A percentile compares a stretch with the other conserved stretches of the same genome.
phyloP scores from a whole-genome alignment of 2,888 invertebrate genomes.

The Drosophila helvetica region DNA sequence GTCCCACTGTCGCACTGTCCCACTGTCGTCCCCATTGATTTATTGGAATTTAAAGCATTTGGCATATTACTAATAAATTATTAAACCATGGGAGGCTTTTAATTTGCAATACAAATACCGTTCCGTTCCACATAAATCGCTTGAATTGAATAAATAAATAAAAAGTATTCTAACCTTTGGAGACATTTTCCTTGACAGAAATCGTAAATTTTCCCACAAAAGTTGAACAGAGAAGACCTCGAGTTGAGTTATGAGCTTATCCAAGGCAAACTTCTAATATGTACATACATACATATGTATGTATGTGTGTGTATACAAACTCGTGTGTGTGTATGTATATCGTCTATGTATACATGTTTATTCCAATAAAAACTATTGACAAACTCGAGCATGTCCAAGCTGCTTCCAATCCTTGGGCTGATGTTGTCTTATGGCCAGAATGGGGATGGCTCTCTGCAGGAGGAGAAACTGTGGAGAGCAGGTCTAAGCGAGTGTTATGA shows the following conservation, averaged over 20 bases:
- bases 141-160: slow-evolving; percentile 15
- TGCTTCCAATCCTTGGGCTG: slow-evolving; percentile 19
- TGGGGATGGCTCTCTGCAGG: slow-evolving; percentile 1
- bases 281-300: slow-evolving; percentile 17
- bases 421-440: slow-evolving; percentile 29
- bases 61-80: slow-evolving; percentile 63
- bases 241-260: slow-evolving; percentile 64
- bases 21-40: slow-evolving; percentile 54
- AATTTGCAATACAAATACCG: slow-evolving; percentile 56
- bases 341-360: slow-evolving; percentile 44
- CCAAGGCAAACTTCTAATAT: slow-evolving; percentile 40
- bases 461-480: not conserved
- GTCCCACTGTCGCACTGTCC: slow-evolving; percentile 29
- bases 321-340: not conserved
- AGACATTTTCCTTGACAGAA: slow-evolving; percentile 36
- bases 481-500: slow-evolving; percentile 65
- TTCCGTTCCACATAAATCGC: not conserved
- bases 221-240: slow-evolving; percentile 28
- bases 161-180: slow-evolving; percentile 31
- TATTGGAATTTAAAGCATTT: slow-evolving; percentile 64
- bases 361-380: slow-evolving; percentile 64
- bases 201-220: slow-evolving; percentile 59
- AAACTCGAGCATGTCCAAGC: slow-evolving; percentile 47
- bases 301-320: too few species aligned
- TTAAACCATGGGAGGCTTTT: slow-evolving; percentile 48